Evolutionary conservation across 1,140 invertebrate genomes (phyloP), one percentile per base, ranked within the genome.

Genomic region (Drosophila guanche): DNA sequence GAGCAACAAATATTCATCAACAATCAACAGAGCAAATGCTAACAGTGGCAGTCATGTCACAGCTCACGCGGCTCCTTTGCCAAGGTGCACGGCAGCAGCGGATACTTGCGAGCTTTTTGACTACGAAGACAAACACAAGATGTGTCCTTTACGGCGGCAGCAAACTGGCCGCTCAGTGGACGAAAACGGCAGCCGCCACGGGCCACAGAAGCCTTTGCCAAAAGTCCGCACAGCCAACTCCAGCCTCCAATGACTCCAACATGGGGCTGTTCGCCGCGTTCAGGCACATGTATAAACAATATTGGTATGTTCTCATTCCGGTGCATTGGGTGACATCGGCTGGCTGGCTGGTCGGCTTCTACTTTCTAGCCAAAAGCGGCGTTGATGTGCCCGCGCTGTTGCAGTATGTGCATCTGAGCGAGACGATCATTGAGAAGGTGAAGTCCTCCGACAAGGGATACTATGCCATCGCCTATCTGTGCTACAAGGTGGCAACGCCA

Each of bases 401-500:
- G 78, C 95, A 98, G 92, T 93, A 92, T 8, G 70, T 97, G 27
- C 94, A 95, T 75, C 83, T 97, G 1, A 95, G 94, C 92, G 96
- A 98, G 79, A 94, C 92, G 63, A 93, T 98, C 22, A 93, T 97
- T 29, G 93, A 94, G 45, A 94, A 95, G 48, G 92, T 98, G 53
- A 93, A 93, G 85, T 94, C 95, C 59, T 96, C 96, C 0, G 94
- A 93, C 81, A 95, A 97, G 79, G 98, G 97, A n/a, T 95, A 97
- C 92, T 92, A 97, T 89, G 97, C 97, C 12, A 93, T 98, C 14
- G 94, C 97, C 0, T 98, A 97, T 92, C 95, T 96, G 4, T 93
- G 97, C 78, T 99, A 98, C 90, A 99, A 99, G 93, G 93, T 99
- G 70, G 95, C 95, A 10, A 98, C 97, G 20, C 98, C 98, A 1